Base-by-base conservation (phyloP, 23 tunicate genomes). In the Clavelina lepadiformis region DNA sequence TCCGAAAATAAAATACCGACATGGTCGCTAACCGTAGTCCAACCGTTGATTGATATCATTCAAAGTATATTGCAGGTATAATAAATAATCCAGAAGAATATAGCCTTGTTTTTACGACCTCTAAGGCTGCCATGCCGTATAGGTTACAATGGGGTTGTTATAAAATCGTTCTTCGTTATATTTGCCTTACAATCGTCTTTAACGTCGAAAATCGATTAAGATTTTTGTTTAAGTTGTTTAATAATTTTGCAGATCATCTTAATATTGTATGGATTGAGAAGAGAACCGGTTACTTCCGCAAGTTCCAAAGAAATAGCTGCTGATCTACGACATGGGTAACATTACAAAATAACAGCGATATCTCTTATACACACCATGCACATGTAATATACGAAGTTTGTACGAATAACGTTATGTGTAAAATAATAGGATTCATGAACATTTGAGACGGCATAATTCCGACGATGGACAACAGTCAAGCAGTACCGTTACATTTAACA, bases 61-160 rank as follows among this genome's bases (percentile, higher is more conserved):
- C 92, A 76, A 23, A 56, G 77, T 46, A 21, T 75, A 5, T 27
- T 83, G 0, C 92, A 83, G 83, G 92, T 83, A 19, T n/a, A n/a
- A n/a, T n/a, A n/a, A n/a, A n/a, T n/a, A n/a, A n/a, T n/a, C n/a
- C n/a, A n/a, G n/a, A n/a, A n/a, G n/a, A n/a, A n/a, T n/a, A n/a
- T n/a, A n/a, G n/a, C n/a, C n/a, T n/a, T n/a, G n/a, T n/a, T n/a
- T n/a, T n/a, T n/a, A n/a, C n/a, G n/a, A n/a, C n/a, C n/a, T n/a
- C n/a, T n/a, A n/a, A n/a, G n/a, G n/a, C n/a, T n/a, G n/a, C n/a
- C n/a, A n/a, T n/a, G n/a, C n/a, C n/a, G n/a, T n/a, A n/a, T n/a
- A n/a, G n/a, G n/a, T n/a, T n/a, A n/a, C n/a, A n/a, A n/a, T n/a
- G n/a, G n/a, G n/a, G n/a, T n/a, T 44, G 11, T 44, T 44, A 44